phyloP scores from a whole-genome alignment of 2,888 invertebrate genomes.

The Chrysina gloriosa region DNA sequence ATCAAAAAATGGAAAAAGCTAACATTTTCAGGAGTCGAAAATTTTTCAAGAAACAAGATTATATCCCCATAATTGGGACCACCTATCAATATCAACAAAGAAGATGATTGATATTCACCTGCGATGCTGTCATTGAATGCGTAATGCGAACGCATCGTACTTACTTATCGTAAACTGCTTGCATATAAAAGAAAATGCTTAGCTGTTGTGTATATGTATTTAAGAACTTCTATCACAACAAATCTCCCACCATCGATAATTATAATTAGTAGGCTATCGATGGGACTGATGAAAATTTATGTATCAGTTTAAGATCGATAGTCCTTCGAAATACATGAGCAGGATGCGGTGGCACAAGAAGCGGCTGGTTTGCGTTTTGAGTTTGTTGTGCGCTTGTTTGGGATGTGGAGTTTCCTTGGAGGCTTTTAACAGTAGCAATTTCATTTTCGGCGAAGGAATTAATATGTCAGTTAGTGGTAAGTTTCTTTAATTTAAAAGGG shows the following conservation, averaged over 20 bases:
- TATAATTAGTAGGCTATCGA: constrained; percentile 2
- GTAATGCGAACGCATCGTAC: constrained; percentile 1
- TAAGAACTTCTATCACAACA: background rate
- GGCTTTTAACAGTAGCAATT: background rate
- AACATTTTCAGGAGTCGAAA: too few relatives aligned
- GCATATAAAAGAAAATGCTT: constrained; percentile 12
- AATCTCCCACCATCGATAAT: constrained; percentile 3
- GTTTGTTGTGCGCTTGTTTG: constrained; percentile 7
- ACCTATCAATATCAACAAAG: constrained; percentile 24
- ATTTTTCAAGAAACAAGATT: background rate
- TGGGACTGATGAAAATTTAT: constrained; percentile 7
- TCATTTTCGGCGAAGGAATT: background rate
- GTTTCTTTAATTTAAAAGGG: too few relatives aligned
- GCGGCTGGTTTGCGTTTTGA: background rate
- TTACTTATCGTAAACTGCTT: background rate
- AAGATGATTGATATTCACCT: constrained; percentile 11
- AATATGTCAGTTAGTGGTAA: constrained; percentile 9
- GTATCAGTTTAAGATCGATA: constrained; percentile 12
- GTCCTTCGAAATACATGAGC: background rate
- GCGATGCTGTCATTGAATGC: constrained; percentile 23
- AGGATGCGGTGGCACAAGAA: constrained; percentile 7
- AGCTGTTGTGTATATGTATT: background rate
- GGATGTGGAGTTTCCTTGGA: constrained; percentile 1
- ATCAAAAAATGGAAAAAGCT: too few relatives aligned
- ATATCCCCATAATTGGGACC: background rate